Conservation (phyloP, 2,797 vertebrate species). For the Propithecus deckenii region DNA sequence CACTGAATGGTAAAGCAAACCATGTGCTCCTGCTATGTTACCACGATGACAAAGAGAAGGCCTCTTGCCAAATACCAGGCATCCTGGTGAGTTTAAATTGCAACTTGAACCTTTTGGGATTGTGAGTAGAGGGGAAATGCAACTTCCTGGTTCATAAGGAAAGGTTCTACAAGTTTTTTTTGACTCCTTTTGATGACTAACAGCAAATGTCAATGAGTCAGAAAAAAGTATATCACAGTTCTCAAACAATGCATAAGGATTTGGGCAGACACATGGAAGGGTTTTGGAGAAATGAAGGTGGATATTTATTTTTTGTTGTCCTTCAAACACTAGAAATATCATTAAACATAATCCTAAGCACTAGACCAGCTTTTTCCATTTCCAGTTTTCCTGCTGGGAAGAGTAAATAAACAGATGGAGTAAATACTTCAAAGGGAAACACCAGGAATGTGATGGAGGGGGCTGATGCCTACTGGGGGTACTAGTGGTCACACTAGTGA, state of each 20-base stretch:
- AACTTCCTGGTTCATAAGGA: constrained; percentile 59
- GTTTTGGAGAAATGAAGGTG: constrained; percentile 16
- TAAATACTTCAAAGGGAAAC: constrained; percentile 57
- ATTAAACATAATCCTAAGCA: constrained; percentile 27
- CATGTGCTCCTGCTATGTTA: accelerated
- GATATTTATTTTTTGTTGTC: constrained; percentile 32
- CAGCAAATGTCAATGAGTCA: constrained; percentile 55
- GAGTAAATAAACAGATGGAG: constrained; percentile 66
- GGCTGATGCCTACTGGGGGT: not conserved
- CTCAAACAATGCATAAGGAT: constrained; percentile 12
- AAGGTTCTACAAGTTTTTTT: constrained; percentile 15
- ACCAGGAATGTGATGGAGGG: constrained; percentile 1
- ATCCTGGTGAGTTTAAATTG: constrained; percentile 44
- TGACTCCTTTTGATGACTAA: constrained; percentile 55
- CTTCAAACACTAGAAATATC: constrained; percentile 51
- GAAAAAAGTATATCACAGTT: constrained; percentile 54
- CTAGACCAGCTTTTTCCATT: constrained; percentile 52
- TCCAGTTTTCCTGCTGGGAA: constrained; percentile 47
- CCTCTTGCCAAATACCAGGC: constrained; percentile 40
- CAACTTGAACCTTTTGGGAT: constrained; percentile 44
- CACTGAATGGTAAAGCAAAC: not conserved
- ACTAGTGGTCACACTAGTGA: not conserved
- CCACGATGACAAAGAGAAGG: constrained; percentile 49
- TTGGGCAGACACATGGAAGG: not conserved
- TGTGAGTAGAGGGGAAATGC: constrained; percentile 55